Base-by-base conservation (phyloP, 2,888 invertebrate genomes). In the Stegana nigrithorax region DNA sequence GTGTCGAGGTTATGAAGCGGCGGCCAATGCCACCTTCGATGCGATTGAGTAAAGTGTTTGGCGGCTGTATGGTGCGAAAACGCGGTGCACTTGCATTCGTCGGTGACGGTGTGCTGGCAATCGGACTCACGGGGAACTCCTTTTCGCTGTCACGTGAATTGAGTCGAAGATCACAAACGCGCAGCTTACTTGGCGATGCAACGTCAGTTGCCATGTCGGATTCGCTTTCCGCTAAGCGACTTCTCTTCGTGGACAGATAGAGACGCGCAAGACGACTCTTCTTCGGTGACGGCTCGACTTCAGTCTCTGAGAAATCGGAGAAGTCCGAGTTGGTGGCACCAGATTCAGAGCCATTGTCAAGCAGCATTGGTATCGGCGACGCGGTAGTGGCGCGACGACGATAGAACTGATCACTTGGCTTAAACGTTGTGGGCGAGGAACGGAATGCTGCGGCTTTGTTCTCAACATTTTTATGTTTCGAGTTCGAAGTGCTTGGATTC, bases 241-340 rank as follows among this genome's bases (percentile, higher is more conserved):
- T 85, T 44, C 88, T 84, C 61, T 88, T 88, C 21, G 85, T 85
- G n/a, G 88, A 83, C 65, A 89, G 84, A 19, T 78, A 44, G 26
- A 88, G 77, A 3, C 81, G 81, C 6, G 86, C 87, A 23, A 85
- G 73, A 19, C 86, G 82, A 62, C 84, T 89, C 82, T 92, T 92
- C 83, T 93, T 93, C n/a, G 92, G 91, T 4, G 91, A 90, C 0
- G 92, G 93, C 78, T 92, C 92, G 2, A 90, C 87, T 84, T 93
- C 92, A 12, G 87, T 89, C 81, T 91, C 91, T 0, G 89, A 90
- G 36, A 90, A 88, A 74, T 90, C 90, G 8, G 90, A 84, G 56
- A 85, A 83, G 39, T 85, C 85, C 1, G 85, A 85, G 26, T 85
- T 83, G 2, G 84, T 81, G 12, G 85, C 83, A 47, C 81, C 85